phyloP scores from a whole-genome alignment of 2,888 invertebrate species.

The Leptopilina drosophilae region DNA sequence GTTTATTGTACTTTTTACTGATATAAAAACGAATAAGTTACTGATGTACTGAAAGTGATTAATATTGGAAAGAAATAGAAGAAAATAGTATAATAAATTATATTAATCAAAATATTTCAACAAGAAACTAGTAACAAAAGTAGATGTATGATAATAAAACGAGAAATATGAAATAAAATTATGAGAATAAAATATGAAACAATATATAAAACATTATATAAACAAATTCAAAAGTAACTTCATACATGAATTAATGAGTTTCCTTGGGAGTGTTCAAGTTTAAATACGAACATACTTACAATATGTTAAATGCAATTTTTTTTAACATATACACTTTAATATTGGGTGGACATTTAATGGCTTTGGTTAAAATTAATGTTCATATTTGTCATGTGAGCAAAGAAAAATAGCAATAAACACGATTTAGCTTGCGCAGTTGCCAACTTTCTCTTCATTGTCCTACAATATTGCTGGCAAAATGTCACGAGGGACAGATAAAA shows the following conservation, averaged over 20 bases:
- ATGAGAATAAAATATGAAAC: neutral
- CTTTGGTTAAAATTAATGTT: constrained; percentile 25
- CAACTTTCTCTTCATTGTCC: constrained; percentile 32
- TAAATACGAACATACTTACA: neutral
- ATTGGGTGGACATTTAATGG: constrained; percentile 28
- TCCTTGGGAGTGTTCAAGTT: neutral
- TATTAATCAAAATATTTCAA: no score
- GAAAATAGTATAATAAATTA: no score
- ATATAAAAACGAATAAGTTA: no score
- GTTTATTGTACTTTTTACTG: no score
- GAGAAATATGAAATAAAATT: no score
- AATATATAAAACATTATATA: neutral
- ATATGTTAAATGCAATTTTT: neutral
- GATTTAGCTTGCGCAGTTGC: constrained; percentile 22
- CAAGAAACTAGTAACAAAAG: neutral
- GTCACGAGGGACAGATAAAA: constrained; percentile 19
- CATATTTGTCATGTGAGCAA: constrained; percentile 19
- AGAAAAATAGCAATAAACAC: constrained; percentile 37
- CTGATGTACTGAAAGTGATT: no score
- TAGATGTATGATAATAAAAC: neutral
- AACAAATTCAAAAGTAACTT: neutral
- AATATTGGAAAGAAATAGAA: no score
- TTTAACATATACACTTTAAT: neutral
- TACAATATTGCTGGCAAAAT: constrained; percentile 30
- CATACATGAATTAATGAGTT: neutral